Conservation (phyloP, 1,140 invertebrate species). For the Drosophila grimshawi region DNA sequence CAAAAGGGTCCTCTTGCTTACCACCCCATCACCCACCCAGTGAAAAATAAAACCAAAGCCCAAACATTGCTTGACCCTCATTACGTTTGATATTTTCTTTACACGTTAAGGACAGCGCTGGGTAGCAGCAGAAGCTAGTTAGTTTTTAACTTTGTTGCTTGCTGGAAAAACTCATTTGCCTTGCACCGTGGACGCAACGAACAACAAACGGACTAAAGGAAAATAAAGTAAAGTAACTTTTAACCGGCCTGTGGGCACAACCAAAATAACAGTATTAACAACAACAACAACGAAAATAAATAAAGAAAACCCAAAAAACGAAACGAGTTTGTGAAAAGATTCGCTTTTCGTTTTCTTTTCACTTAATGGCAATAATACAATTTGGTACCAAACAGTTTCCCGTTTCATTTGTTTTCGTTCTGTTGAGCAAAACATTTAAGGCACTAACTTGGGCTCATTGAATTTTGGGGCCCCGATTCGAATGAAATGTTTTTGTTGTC, state of each 20-base stretch:
- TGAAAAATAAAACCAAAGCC: constrained; percentile 48
- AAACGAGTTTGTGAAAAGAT: constrained; percentile 47
- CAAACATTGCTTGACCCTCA: constrained; percentile 77
- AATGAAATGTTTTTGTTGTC: constrained; percentile 52
- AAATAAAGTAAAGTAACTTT: constrained; percentile 67
- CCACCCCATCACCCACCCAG: not conserved
- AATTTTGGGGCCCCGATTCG: constrained; percentile 38
- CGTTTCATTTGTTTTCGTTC: constrained; percentile 21
- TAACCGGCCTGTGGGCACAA: constrained; percentile 50
- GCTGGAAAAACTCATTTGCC: constrained; percentile 68
- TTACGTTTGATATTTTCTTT: constrained; percentile 77
- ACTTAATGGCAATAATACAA: constrained; percentile 67
- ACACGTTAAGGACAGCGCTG: constrained; percentile 43
- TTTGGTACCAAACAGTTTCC: constrained; percentile 61
- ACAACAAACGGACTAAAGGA: constrained; percentile 45
- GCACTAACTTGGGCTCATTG: constrained; percentile 43
- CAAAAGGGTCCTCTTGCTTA: constrained; percentile 23
- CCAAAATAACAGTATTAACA: constrained; percentile 16
- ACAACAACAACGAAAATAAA: constrained; percentile 15
- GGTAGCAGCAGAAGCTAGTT: constrained; percentile 52
- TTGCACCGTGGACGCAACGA: constrained; percentile 42
- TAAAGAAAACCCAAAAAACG: constrained; percentile 16
- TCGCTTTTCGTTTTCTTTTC: constrained; percentile 31
- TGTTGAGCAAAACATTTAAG: constrained; percentile 34
- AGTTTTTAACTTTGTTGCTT: constrained; percentile 59